Percentiles rank a stretch among this genome's conserved stretches.
phyloP scores from a whole-genome alignment of 2,888 invertebrate genomes.

The Heliconius cydno region DNA sequence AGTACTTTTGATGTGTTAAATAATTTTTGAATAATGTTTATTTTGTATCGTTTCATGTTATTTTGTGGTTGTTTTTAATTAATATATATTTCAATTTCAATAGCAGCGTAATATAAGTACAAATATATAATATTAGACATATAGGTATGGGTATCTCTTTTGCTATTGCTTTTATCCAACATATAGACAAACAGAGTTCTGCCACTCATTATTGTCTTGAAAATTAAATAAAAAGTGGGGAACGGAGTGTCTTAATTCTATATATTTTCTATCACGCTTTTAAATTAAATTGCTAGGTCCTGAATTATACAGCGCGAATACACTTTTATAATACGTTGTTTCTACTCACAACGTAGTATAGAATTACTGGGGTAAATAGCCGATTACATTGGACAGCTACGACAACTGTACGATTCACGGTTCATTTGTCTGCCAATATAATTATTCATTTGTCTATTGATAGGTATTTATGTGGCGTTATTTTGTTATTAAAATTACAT shows the following conservation, averaged over 20 bases:
- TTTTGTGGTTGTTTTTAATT: neutral
- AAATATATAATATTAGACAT: too few species aligned
- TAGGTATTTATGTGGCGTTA: conserved; percentile 14
- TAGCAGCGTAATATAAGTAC: neutral
- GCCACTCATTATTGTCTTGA: too few species aligned
- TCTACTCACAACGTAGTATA: neutral
- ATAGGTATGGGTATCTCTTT: too few species aligned
- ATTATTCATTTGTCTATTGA: conserved; percentile 41
- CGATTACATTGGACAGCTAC: conserved; percentile 39
- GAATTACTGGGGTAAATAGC: conserved; percentile 25
- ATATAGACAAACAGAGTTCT: too few species aligned
- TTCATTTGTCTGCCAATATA: conserved; percentile 47
- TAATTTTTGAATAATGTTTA: conserved; percentile 36
- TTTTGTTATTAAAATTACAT: neutral
- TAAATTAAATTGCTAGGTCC: neutral
- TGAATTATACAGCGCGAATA: neutral
- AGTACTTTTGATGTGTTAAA: conserved; percentile 24
- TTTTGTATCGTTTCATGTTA: conserved; percentile 2
- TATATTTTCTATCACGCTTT: neutral
- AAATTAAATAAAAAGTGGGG: too few species aligned
- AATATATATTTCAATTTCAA: neutral
- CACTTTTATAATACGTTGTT: conserved; percentile 2
- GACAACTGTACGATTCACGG: conserved; percentile 47
- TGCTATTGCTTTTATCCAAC: too few species aligned
- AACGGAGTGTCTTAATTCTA: too few species aligned